Base-by-base conservation (phyloP, 2,888 invertebrate genomes). In the Ormyrus rosae region DNA sequence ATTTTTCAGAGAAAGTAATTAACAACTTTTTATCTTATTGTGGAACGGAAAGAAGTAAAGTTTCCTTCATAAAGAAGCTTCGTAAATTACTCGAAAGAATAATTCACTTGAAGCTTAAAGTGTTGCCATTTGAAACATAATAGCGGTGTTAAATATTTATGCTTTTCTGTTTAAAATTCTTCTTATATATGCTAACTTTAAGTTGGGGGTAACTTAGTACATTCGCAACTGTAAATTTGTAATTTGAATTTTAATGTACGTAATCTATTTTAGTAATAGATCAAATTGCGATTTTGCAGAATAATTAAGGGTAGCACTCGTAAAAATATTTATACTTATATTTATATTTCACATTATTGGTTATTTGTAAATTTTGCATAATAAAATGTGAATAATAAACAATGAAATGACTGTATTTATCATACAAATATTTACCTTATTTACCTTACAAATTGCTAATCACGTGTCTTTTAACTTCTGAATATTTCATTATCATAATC, bases 81-180 rank as follows among this genome's bases (percentile, higher is more conserved):
- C 50, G 51, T 71, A 77, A 71, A 77, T 78, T 78, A 78, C 51
- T 78, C 51, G 45, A 45, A 71, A 71, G 71, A 65, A 71, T 71
- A 78, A 71, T 78, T 78, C 56, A 71, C 65, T 65, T n/a, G 51
- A 78, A 71, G 64, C 58, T 78, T 58, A 65, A 64, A 60, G 55
- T 8, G 51, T 58, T 58, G 50, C 50, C 64, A 68, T 76, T 68
- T 51, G 50, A 55, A 53, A 53, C 9, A 60, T 45, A 60, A 60
- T 45, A 68, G 51, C 10, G 19, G 4, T 13, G 75, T 60, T 67
- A 74, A 67, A 74, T 67, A 74, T 58, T 48, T 67, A 74, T 74
- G 45, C 46, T 65, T 45, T 13, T 9, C 46, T 1, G 6, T 48
- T 73, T 58, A 50, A 67, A 51, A 60, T 67, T 34, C 8, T 50